phyloP scores from a whole-genome alignment of 2,888 invertebrate species.

The Rhagonycha lutea region DNA sequence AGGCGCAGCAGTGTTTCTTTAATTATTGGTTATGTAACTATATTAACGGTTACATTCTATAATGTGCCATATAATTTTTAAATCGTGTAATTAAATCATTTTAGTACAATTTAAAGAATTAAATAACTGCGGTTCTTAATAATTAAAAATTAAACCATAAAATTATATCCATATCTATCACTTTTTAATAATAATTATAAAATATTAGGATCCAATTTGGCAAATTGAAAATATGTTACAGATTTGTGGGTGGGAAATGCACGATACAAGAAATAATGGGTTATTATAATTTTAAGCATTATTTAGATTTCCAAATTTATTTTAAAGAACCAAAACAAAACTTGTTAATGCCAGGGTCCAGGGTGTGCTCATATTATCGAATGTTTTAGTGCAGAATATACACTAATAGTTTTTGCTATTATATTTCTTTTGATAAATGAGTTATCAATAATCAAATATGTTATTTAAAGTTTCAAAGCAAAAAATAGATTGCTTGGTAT shows the following conservation, averaged over 20 bases:
- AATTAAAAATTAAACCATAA: background rate
- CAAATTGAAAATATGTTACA: background rate
- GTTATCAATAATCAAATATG: background rate
- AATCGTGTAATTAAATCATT: background rate
- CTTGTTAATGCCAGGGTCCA: background rate
- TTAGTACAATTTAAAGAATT: background rate
- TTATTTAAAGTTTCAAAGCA: background rate
- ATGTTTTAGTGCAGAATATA: too few species aligned
- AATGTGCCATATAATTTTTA: background rate
- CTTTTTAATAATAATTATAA: background rate
- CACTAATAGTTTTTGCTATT: background rate
- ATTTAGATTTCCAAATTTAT: background rate
- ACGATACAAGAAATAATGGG: background rate
- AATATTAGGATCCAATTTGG: background rate
- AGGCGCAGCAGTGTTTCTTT: background rate
- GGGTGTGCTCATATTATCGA: too few species aligned
- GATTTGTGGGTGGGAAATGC: background rate
- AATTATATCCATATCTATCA: background rate
- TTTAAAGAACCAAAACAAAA: background rate
- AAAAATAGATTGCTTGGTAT: too few species aligned
- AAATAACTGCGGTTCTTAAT: background rate
- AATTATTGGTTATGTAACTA: background rate
- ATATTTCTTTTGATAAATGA: too few species aligned
- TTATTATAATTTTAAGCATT: background rate
- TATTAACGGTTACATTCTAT: background rate